phyloP scores from a whole-genome alignment of 1,140 invertebrate species.

The Drosophila persimilis region DNA sequence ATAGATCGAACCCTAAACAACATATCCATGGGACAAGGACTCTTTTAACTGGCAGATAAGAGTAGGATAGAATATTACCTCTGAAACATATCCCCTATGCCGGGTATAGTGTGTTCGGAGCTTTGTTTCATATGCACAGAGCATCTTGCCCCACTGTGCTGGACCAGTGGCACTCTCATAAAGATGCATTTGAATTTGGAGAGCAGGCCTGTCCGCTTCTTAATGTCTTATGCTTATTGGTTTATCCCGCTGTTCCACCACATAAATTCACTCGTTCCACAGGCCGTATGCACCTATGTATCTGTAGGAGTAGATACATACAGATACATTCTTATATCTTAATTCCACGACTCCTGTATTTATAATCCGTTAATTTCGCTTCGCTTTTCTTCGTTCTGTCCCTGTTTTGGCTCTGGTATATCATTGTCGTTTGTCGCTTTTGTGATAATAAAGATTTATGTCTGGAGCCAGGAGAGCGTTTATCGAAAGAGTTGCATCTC shows the following conservation, averaged over 20 bases:
- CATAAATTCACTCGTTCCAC: no score
- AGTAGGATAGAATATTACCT: no score
- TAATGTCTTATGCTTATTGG: constrained; percentile 58
- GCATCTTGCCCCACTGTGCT: constrained; percentile 9
- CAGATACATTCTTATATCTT: constrained; percentile 60
- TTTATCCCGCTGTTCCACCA: constrained; percentile 1
- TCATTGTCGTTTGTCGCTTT: constrained; percentile 63
- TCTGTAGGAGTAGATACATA: constrained; percentile 19
- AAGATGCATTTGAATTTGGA: constrained; percentile 30
- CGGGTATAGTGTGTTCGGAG: no score
- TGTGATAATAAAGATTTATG: constrained; percentile 74
- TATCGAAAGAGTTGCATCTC: constrained; percentile 29
- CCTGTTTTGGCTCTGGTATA: constrained; percentile 31
- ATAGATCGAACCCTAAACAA: no score
- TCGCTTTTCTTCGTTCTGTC: neutral
- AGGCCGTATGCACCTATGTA: neutral
- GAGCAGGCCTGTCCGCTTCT: constrained; percentile 33
- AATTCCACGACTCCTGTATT: constrained; percentile 49
- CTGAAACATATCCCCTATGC: no score
- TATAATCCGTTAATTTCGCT: constrained; percentile 41
- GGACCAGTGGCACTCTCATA: constrained; percentile 26
- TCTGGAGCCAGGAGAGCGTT: constrained; percentile 26
- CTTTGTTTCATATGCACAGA: no score
- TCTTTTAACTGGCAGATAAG: no score
- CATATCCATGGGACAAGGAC: no score